Evolutionary conservation across 2,797 vertebrate genomes (phyloP), one percentile per base, ranked within the genome.

Genomic region (Anomalospiza imberbis): DNA sequence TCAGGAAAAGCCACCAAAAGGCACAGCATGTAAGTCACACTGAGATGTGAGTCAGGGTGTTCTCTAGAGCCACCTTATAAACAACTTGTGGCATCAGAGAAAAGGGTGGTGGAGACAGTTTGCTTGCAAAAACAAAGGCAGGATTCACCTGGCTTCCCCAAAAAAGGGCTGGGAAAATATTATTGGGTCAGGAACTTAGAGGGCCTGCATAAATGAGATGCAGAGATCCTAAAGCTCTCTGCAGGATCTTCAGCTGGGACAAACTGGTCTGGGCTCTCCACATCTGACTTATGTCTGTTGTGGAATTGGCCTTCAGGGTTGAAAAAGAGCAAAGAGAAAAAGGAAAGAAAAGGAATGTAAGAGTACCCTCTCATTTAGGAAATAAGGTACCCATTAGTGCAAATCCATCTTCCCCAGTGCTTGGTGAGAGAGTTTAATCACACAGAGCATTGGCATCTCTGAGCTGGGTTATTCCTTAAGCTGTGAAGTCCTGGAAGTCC

Each of bases 321-420:
- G 74, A 50, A 48, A 82, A 87, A 60, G 42, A 74, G 14, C 7
- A 26, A 70, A 65, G n/a, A 73, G 17, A 17, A 72, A 70, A 77
- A 42, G 3, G 29, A 31, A 79, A 63, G 36, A 25, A 36, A 85
- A 17, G 13, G 20, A 75, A 60, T 45, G 36, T 7, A 51, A 61
- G 72, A 88, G 22, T 13, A 44, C 7, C 12, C 7, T 15, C 2
- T 54, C 21, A 10, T 57, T 73, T 66, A 61, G 53, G 65, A 86
- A 79, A 76, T 28, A 54, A 65, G 0, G 0, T 15, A 7, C 25
- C 4, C 1, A 0, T 19, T n/a, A 36, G 17, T 24, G 17, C 6
- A 34, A 51, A 12, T 6, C 8, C 4, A 1, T 61, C 38, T n/a
- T 50, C 4, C 22, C 2, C 31, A 28, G 22, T 4, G 16, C 38